Conservation (phyloP, 2,888 invertebrate genomes). For the Eupsilia transversa region DNA sequence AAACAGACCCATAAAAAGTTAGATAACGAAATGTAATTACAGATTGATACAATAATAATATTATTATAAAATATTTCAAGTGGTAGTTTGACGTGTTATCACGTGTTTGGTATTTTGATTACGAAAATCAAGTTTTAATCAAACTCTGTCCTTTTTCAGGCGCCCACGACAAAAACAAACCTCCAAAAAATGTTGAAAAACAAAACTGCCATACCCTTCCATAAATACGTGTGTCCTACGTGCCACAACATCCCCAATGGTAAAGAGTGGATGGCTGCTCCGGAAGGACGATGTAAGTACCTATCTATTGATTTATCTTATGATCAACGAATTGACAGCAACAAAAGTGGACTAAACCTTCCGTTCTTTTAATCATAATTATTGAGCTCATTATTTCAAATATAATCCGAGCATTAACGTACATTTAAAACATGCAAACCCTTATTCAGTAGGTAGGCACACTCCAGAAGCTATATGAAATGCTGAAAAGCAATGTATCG, state of each 20-base stretch:
- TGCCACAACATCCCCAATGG: slow-evolving; percentile 97
- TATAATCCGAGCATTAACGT: not conserved
- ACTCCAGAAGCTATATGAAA: not conserved
- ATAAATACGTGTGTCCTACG: slow-evolving; percentile 96
- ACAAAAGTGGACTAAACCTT: not conserved
- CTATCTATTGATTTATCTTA: not conserved
- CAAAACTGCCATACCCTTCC: slow-evolving; percentile 96
- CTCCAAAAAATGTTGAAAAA: slow-evolving; percentile 93
- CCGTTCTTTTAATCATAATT: not conserved
- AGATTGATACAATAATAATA: not conserved
- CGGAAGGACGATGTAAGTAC: slow-evolving; percentile 91
- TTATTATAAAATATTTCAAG: not conserved
- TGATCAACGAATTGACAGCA: slow-evolving; percentile 13
- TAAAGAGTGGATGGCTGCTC: slow-evolving; percentile 95
- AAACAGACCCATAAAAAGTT: not conserved
- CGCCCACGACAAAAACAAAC: slow-evolving; percentile 94
- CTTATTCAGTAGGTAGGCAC: not conserved
- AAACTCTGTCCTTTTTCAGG: slow-evolving; percentile 79
- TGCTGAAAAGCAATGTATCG: not conserved
- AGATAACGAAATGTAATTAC: not conserved
- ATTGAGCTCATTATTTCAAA: not conserved
- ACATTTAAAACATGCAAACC: not conserved
- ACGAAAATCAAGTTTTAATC: not conserved
- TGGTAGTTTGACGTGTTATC: too few species aligned
- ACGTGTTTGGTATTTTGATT: too few species aligned